Conservation (phyloP, 2,888 invertebrate species). For the Ephialtes manifestator region DNA sequence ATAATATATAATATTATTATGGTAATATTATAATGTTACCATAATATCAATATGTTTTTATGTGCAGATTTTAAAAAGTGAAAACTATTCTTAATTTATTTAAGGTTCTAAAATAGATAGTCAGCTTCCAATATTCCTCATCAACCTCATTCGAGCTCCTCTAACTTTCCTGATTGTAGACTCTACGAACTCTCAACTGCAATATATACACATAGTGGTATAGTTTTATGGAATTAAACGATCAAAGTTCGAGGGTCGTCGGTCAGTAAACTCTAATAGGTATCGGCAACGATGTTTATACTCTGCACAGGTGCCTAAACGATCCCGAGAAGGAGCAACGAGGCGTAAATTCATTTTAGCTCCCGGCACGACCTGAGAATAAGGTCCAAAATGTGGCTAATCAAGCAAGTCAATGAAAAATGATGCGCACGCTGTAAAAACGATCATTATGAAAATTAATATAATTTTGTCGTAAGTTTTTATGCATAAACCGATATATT, state of each 20-base stretch:
- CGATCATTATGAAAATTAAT: too few relatives aligned
- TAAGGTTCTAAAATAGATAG: too few relatives aligned
- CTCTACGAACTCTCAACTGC: conserved; percentile 23
- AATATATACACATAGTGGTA: not conserved
- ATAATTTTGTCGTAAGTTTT: too few relatives aligned
- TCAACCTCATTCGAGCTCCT: not conserved
- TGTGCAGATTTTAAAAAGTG: too few relatives aligned
- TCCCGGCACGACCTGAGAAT: not conserved
- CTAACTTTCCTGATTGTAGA: not conserved
- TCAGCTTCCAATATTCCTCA: not conserved
- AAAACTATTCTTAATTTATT: too few relatives aligned
- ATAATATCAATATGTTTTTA: too few relatives aligned
- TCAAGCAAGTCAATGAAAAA: too few relatives aligned
- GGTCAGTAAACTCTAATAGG: conserved; percentile 13
- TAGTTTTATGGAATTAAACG: not conserved
- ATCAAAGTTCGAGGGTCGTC: conserved; percentile 8
- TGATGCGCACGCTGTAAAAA: too few relatives aligned
- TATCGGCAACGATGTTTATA: conserved; percentile 6
- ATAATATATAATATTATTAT: too few relatives aligned
- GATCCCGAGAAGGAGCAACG: not conserved
- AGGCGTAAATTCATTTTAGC: not conserved
- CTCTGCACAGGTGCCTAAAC: conserved; percentile 3
- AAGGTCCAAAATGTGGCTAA: too few relatives aligned
- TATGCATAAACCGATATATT: too few relatives aligned
- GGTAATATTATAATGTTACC: too few relatives aligned